Evolutionary conservation across 2,888 invertebrate genomes (phyloP), one percentile per base, ranked within the genome.

Genomic region (Cyaniris semiargus): DNA sequence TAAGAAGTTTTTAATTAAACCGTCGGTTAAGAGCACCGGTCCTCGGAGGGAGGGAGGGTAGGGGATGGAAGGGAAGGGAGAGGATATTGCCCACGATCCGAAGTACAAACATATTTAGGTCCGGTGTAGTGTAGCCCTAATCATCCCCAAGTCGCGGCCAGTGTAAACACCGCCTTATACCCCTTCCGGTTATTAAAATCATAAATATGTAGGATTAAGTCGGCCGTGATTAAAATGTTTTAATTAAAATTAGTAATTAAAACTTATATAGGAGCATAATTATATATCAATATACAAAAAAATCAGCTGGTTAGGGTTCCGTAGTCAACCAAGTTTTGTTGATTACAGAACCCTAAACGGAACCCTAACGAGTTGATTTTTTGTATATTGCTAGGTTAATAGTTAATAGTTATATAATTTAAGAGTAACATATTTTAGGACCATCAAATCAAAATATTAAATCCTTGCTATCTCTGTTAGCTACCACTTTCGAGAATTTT

Each of bases 1-100:
- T 88, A 92, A 92, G 93, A 93, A 94, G 93, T 93, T 93, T 94
- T 94, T 94, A 94, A 94, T 94, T 94, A 94, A 94, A 94, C 87
- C 88, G 88, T 89, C 86, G 88, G 93, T 89, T 92, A 94, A 93
- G 93, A 93, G 93, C 91, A 89, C 88, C 88, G 86, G 87, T 34
- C 71, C 71, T 70, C 18, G n/a, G 88, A 91, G 91, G 91, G 92
- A 18, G 18, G 48, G 48, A 15, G 5, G 53, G 18, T 5, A 18
- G 5, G n/a, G 88, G 90, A 91, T 91, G 92, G 10, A 88, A 91
- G 91, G 92, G 10, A 88, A 91, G 91, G 91, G 92, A 89, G 88
- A 89, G 89, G 88, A 90, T 92, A 92, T 92, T 91, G 91, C 71
- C 86, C 84, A 82, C 88, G 90, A 94, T 92, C 92, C 91, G 85